These are phyloP conservation scores for Anser brachyrhynchus DNA, from an alignment of 2,113 vertebrate species.

Conservation along the genomic window DNA sequence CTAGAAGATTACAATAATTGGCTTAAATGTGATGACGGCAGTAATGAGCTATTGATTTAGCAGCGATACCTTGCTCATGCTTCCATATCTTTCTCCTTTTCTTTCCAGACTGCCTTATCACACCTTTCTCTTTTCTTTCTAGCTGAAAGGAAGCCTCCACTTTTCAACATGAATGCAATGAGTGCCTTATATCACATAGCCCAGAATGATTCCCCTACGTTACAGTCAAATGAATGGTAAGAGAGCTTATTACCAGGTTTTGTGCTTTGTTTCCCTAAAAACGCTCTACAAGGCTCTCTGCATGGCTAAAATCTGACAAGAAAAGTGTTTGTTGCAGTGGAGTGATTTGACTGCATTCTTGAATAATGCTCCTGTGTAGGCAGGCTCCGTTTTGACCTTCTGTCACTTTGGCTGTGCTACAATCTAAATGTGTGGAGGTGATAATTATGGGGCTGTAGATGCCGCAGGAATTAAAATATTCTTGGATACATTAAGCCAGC, in stretches of 20 bases:
- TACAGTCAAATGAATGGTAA: constrained; percentile 98
- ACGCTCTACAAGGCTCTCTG: not conserved
- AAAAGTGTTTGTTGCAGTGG: not conserved
- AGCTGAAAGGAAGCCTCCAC: constrained; percentile 98
- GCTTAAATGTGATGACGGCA: constrained; percentile 10
- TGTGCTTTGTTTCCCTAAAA: not conserved
- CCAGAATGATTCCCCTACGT: constrained; percentile 96
- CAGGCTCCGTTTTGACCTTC: constrained; percentile 21
- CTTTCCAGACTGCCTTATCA: constrained; percentile 42
- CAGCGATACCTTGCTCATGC: not conserved
- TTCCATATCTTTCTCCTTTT: constrained; percentile 23
- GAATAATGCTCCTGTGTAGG: not conserved
- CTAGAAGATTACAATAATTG: constrained; percentile 58
- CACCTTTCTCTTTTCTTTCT: constrained; percentile 55
- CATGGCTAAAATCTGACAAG: not conserved
- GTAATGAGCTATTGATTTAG: constrained; percentile 37
- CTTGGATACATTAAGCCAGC: not conserved
- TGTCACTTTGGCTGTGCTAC: not conserved
- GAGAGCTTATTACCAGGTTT: constrained; percentile 24
- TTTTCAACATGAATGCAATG: constrained; percentile 99
- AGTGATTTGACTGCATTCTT: not conserved
- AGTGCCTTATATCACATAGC: constrained; percentile 99
- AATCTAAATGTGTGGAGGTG: not conserved
- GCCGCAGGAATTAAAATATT: constrained; percentile 6
- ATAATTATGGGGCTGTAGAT: constrained; percentile 5